Evolutionary conservation across 1,140 invertebrate species (phyloP), one percentile per base, ranked within the genome.

Genomic region (Hypsibius dujardini): DNA sequence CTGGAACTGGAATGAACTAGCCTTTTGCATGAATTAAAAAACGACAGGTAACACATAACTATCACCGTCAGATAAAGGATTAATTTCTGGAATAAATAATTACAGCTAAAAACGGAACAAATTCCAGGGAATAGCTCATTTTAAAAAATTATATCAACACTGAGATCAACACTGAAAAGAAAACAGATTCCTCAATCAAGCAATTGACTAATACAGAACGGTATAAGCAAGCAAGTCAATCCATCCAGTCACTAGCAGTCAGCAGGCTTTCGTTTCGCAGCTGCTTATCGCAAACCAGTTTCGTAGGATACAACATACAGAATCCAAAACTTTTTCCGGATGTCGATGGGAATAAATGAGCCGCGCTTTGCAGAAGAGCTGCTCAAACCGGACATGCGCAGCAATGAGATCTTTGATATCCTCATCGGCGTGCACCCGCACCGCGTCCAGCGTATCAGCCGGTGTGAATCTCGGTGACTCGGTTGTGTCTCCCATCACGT

Each of bases 331-430:
- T 67, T 67, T 67, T 67, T 67, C 62, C 12, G 62, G 62, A 42
- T 67, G 62, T 42, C 45, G 62, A 12, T 67, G 62, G 42, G 62
- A 15, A 42, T 67, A 67, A 45, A 42, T 67, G 12, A 67, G 62
- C 3, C 42, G 12, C 3, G 12, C 42, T 12, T 45, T 12, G 3
- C 3, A 7, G 45, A 67, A 42, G 42, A 67, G 45, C 62, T 67
- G 62, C 12, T 67, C 62, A 7, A 67, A 45, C 3, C 42, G 62
- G 42, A 42, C 42, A 42, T 67, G 62, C 12, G 62, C 62, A 12
- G 12, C 62, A 3, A 67, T 42, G 62, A 67, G 42, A 12, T 67
- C 62, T 67, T 45, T 12, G 3, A 42, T 42, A 42, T 67, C 62
- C 42, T 67, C 12, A 42, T 67, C 62, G 62, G 62, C 62, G 42